Base-by-base conservation (phyloP, 2,888 invertebrate species). In the Minunthozetes semirufus region DNA sequence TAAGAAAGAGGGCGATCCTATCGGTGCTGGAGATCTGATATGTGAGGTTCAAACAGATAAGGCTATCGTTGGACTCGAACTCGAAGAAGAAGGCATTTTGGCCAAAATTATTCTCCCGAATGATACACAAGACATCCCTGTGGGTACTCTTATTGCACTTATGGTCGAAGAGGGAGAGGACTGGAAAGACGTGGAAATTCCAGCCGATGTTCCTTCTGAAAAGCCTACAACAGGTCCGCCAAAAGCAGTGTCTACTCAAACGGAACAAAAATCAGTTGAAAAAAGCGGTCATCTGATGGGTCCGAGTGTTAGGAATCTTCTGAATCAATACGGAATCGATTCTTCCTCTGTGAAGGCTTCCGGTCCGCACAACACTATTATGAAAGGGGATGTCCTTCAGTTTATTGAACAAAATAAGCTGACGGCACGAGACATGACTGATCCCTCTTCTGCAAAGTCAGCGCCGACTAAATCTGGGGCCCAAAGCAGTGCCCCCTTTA, bases 241-340 rank as follows among this genome's bases (percentile, higher is more conserved):
- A 11, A 42, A 42, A 13, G 1, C 8, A 42, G 42, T 9, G 42
- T 9, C 42, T 1, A 1, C 5, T 1, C 42, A 8, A 8, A 42
- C 5, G 42, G 94, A 76, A n/a, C 8, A 25, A 22, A 56, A 25
- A 56, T 25, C 25, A 1, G 25, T 4, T 56, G 56, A 56, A 3
- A 56, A 56, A 25, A 25, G 5, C 56, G 25, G 22, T 6, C 22
- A 19, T 56, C 25, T 56, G 22, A 56, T 56, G 61, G 61, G 61
- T 61, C 84, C 93, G 78, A 91, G 87, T 84, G 93, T 90, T 75
- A 91, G 93, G 78, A 87, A 86, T 78, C 81, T 89, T 25, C 79
- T 89, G 27, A 85, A 87, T 77, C 86, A 87, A 78, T 89, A 88
- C 81, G 85, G 84, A 2, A 78, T 88, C 15, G 82, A 83, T 63